These are phyloP conservation scores for Orthonyx spaldingii DNA, from an alignment of 2,113 vertebrate species.

Conservation along the genomic window DNA sequence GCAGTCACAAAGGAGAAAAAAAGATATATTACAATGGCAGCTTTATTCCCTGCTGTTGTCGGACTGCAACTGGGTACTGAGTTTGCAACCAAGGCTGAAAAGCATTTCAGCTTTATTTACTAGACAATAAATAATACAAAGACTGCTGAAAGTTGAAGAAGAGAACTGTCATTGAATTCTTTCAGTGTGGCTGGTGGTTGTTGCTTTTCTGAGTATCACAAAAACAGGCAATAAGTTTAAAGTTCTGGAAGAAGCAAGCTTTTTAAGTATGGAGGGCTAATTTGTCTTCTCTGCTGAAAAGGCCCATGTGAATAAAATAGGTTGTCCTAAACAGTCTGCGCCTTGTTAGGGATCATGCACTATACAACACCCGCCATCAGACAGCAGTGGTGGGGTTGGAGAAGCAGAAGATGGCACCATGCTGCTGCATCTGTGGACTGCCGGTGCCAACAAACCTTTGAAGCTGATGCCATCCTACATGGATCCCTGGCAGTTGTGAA, in stretches of 20 bases:
- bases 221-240: background rate
- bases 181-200: background rate
- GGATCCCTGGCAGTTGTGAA: background rate
- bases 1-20: constrained; percentile 22
- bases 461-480: background rate
- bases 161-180: background rate
- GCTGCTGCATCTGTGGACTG: background rate
- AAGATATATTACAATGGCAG: constrained; percentile 26
- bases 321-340: background rate
- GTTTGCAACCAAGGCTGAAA: constrained; percentile 52
- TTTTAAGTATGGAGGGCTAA: background rate
- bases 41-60: constrained; percentile 56
- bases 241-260: background rate
- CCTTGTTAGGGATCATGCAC: background rate
- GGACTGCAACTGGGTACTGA: constrained; percentile 10
- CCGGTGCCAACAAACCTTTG: background rate
- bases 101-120: constrained; percentile 61
- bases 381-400: background rate
- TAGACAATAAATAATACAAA: constrained; percentile 58
- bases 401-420: background rate
- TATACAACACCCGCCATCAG: background rate
- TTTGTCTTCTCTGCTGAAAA: background rate
- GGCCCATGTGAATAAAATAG: background rate
- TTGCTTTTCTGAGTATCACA: constrained; percentile 1
- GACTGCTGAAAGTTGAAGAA: background rate